Conservation (phyloP, 2,113 vertebrate genomes). For the Tetrax tetrax region DNA sequence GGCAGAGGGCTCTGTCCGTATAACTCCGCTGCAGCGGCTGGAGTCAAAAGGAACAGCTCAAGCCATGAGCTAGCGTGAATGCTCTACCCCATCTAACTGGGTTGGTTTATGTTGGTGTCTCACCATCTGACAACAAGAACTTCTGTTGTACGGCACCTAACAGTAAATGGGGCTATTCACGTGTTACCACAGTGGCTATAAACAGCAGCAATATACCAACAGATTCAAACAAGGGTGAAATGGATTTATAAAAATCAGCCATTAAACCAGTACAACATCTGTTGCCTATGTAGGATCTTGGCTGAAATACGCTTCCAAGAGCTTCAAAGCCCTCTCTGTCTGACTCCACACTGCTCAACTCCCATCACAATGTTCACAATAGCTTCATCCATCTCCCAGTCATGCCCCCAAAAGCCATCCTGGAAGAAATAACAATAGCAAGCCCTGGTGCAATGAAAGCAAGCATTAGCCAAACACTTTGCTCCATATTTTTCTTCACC, state of each 20-base stretch:
- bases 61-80: neutral
- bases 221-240: neutral
- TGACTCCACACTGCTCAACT: neutral
- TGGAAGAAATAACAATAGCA: neutral
- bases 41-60: rapidly evolving
- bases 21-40: rapidly evolving
- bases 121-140: neutral
- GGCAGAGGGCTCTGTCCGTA: neutral
- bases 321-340: slow-evolving; percentile 22
- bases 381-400: slow-evolving; percentile 43
- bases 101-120: neutral
- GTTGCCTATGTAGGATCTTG: neutral
- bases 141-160: neutral
- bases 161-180: neutral
- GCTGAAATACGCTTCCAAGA: neutral
- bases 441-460: neutral
- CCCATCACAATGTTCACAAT: neutral
- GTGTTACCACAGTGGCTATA: neutral
- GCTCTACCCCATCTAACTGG: neutral
- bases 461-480: neutral
- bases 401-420: slow-evolving; percentile 11
- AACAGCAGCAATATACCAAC: neutral
- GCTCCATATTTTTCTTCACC: slow-evolving; percentile 6
- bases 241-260: neutral
- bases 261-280: neutral